A percentile compares a stretch with the other conserved stretches of the same genome.
These are phyloP conservation scores for Trachelus stipa DNA, from an alignment of 2,888 invertebrate genomes.

Conservation along the genomic window DNA sequence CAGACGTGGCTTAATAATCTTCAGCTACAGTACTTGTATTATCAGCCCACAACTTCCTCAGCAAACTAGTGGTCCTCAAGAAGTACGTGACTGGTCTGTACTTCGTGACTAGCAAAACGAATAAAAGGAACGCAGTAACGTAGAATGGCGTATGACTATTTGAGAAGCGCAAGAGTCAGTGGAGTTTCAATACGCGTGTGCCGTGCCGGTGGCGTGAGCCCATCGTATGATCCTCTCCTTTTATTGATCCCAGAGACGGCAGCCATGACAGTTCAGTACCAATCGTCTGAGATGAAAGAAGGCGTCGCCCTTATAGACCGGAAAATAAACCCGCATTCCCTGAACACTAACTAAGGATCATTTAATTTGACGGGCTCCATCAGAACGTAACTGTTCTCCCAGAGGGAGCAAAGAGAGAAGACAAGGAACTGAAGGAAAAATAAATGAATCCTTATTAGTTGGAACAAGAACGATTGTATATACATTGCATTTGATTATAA, in stretches of 20 bases:
- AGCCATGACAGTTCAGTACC: constrained; percentile 1
- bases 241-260: constrained; percentile 8
- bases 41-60: constrained; percentile 7
- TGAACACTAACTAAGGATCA: not conserved
- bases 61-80: not conserved
- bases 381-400: not conserved
- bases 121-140: not conserved
- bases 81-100: not conserved
- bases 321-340: not conserved
- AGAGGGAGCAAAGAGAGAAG: not conserved
- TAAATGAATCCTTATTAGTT: not conserved
- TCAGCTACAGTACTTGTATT: not conserved
- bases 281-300: not conserved
- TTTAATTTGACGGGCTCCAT: not conserved
- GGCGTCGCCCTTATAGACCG: constrained; percentile 2
- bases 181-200: constrained; percentile 21
- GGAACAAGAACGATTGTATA: not conserved
- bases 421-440: not conserved
- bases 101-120: constrained; percentile 3
- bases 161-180: not conserved
- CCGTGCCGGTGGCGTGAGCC: constrained; percentile 18
- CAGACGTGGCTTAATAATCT: not conserved
- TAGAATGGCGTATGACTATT: not conserved
- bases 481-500: not conserved
- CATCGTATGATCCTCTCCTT: constrained; percentile 3